phyloP scores from a whole-genome alignment of 2,797 vertebrate genomes.

The Gymnodraco acuticeps region DNA sequence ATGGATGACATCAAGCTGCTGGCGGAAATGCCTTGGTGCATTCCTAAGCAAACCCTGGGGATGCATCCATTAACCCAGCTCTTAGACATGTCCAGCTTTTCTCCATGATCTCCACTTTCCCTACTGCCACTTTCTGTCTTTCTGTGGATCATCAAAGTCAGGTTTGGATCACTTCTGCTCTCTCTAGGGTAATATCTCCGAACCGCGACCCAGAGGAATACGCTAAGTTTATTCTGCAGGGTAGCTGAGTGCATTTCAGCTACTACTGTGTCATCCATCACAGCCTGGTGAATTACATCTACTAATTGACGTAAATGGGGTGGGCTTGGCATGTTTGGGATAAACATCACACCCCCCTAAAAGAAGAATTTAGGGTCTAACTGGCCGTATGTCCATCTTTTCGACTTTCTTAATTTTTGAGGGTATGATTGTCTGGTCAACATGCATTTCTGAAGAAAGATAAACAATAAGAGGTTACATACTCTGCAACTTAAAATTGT shows the following conservation, averaged over 20 bases:
- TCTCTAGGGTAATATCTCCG: conserved; percentile 41
- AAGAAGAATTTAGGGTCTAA: background rate
- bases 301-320: conserved; percentile 51
- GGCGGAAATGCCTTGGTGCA: conserved; percentile 54
- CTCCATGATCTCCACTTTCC: conserved; percentile 47
- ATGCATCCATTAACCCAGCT: conserved; percentile 67
- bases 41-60: conserved; percentile 69
- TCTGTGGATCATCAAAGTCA: conserved; percentile 32
- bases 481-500: conserved; percentile 45
- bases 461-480: conserved; percentile 56
- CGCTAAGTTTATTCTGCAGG: conserved; percentile 16
- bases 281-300: conserved; percentile 22
- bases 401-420: conserved; percentile 33
- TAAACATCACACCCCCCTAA: conserved; percentile 32
- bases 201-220: conserved; percentile 25
- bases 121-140: background rate
- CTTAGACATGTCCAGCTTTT: conserved; percentile 45
- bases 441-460: conserved; percentile 28
- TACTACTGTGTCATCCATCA: conserved; percentile 48
- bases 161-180: conserved; percentile 9
- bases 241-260: conserved; percentile 28
- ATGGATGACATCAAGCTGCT: conserved; percentile 66
- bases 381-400: conserved; percentile 19
- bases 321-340: conserved; percentile 15
- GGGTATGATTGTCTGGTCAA: conserved; percentile 49